These are phyloP conservation scores for Hylaeus anthracinus DNA, from an alignment of 1,140 invertebrate species.

Conservation along the genomic window DNA sequence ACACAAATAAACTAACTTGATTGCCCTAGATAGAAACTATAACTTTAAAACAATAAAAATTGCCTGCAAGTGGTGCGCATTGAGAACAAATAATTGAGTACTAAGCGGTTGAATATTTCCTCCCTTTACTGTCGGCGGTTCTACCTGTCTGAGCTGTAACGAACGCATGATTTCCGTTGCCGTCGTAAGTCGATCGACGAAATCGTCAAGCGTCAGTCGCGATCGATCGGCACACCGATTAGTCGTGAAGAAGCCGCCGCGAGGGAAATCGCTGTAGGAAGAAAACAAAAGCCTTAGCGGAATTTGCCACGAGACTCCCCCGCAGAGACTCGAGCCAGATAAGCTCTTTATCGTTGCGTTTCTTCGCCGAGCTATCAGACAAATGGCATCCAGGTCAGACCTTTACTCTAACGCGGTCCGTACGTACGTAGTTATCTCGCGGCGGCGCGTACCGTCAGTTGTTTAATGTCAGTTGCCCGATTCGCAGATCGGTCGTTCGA, in stretches of 20 bases:
- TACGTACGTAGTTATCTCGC: constrained; percentile 19
- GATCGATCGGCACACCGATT: neutral
- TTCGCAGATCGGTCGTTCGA: constrained; percentile 2
- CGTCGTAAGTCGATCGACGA: too few relatives aligned
- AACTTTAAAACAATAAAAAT: too few relatives aligned
- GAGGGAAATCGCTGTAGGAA: neutral
- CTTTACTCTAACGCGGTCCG: constrained; percentile 39
- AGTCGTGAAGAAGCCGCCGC: neutral
- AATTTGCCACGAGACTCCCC: constrained; percentile 62
- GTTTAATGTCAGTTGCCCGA: neutral
- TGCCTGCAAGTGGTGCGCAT: too few relatives aligned
- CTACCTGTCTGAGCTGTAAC: too few relatives aligned
- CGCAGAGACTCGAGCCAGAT: constrained; percentile 56
- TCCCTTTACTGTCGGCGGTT: too few relatives aligned
- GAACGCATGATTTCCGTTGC: too few relatives aligned
- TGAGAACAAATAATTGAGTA: too few relatives aligned
- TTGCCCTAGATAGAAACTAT: too few relatives aligned
- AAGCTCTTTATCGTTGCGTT: constrained; percentile 34
- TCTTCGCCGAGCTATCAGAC: constrained; percentile 41
- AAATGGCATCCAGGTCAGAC: constrained; percentile 50
- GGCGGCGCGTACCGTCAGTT: constrained; percentile 5
- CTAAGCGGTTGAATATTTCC: too few relatives aligned
- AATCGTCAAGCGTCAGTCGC: neutral
- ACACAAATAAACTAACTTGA: too few relatives aligned
- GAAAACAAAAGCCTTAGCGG: constrained; percentile 35